Evolutionary conservation across 2,797 vertebrate species (phyloP).

Genomic region (Uromys caudimaculatus): DNA sequence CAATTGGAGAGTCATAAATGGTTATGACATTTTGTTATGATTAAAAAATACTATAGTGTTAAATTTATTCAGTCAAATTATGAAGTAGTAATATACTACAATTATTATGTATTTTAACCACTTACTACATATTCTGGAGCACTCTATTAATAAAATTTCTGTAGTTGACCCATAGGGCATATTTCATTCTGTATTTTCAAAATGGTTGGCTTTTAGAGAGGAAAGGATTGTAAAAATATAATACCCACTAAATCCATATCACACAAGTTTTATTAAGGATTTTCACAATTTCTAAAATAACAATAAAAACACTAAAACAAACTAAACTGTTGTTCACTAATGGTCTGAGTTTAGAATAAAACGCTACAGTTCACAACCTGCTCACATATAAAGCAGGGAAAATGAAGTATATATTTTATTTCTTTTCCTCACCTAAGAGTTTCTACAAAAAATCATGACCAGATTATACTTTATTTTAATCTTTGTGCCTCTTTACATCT

Average conservation of each 20-base stretch:
- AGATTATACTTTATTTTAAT: neutral
- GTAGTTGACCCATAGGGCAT: neutral
- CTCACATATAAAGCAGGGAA: neutral
- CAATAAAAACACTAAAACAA: neutral
- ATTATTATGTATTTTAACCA: neutral
- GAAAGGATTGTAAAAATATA: neutral
- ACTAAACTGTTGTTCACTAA: neutral
- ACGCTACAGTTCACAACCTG: neutral
- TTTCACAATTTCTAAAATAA: conserved; percentile 14
- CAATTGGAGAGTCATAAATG: neutral
- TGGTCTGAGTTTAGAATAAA: neutral
- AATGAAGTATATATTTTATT: neutral
- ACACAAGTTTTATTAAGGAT: neutral
- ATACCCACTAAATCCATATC: neutral
- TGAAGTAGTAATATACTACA: neutral
- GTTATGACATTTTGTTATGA: neutral
- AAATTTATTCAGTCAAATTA: conserved; percentile 1
- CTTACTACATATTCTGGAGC: neutral
- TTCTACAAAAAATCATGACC: neutral
- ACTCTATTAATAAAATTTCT: neutral
- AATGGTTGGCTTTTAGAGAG: neutral
- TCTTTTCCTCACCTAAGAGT: neutral
- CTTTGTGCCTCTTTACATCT: neutral
- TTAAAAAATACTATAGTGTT: neutral
- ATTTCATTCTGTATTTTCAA: neutral